Evolutionary conservation across 2,113 vertebrate genomes (phyloP), one percentile per base, ranked within the genome.

Genomic region (Nothocercus nigrocapillus): DNA sequence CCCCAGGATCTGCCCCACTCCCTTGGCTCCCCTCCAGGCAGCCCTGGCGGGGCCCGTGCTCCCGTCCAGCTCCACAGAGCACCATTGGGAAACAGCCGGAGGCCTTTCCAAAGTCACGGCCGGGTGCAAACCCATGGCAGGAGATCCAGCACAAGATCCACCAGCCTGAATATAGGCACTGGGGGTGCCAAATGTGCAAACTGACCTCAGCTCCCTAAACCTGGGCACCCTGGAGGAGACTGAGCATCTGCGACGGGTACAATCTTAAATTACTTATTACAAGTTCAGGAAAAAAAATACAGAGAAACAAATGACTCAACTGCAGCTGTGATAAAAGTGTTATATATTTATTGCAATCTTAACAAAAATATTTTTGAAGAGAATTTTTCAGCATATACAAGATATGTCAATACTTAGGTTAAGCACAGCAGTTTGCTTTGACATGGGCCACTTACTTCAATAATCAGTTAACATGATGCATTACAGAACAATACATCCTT

Each of bases 301-400:
- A 88, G 38, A 94, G 80, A 85, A 93, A 96, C 49, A 97, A 92
- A 96, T 0, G 66, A 95, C 95, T 76, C 85, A 59, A 90, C 67
- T 75, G 61, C 88, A 81, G 51, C 66, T 82, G 76, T 95, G 90
- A 97, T 98, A 97, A 78, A 97, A 96, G 69, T 90, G 86, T 97
- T 93, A 90, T 32, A 90, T 93, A 67, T 98, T 98, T 98, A 98
- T 98, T 98, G 97, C 90, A 95, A 92, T 97, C 95, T 97, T 98
- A 96, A 98, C 88, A 98, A 98, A 98, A 98, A 95, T 97, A 97
- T 86, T 96, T 82, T 56, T 59, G 78, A 96, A 94, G 94, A 94
- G 70, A 82, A 38, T 76, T 94, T 88, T 97, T 92, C 97, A 97
- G 95, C 95, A 90, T 53, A 53, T 74, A 89, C 88, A 95, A 85